phyloP scores from a whole-genome alignment of 2,113 vertebrate species.

The Marcusenius ussheri region DNA sequence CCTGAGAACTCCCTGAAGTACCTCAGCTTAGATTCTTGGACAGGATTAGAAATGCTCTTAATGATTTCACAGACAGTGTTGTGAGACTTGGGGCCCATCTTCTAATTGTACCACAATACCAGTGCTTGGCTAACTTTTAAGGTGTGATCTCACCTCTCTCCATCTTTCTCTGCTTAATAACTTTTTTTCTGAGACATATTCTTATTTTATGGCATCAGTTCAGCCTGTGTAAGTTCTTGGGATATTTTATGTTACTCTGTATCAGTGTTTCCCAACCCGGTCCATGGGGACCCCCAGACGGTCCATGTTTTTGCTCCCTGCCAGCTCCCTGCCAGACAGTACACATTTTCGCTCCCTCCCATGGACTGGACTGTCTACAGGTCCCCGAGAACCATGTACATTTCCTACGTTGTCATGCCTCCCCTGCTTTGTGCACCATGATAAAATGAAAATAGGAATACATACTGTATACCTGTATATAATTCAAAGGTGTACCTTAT shows the following conservation, averaged over 20 bases:
- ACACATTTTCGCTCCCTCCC: no score
- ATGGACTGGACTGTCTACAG: neutral
- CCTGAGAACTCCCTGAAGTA: neutral
- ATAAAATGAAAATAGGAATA: neutral
- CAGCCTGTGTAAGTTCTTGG: neutral
- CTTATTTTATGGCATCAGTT: neutral
- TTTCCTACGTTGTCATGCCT: neutral
- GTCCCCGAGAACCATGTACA: neutral
- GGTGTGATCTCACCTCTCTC: neutral
- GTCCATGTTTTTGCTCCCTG: neutral
- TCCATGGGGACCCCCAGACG: neutral
- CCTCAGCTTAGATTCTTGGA: neutral
- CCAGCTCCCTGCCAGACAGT: no score
- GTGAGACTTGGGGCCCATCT: neutral
- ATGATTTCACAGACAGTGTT: neutral
- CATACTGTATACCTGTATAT: neutral
- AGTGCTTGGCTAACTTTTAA: neutral
- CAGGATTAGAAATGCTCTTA: neutral
- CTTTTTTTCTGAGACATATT: neutral
- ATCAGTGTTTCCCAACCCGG: neutral
- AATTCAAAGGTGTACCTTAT: neutral
- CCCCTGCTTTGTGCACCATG: neutral
- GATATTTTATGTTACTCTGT: neutral
- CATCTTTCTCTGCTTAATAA: neutral
- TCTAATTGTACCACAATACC: neutral